Evolutionary conservation across 2,888 invertebrate genomes (phyloP), one percentile per base, ranked within the genome.

Genomic region (Cephus pygmeus): DNA sequence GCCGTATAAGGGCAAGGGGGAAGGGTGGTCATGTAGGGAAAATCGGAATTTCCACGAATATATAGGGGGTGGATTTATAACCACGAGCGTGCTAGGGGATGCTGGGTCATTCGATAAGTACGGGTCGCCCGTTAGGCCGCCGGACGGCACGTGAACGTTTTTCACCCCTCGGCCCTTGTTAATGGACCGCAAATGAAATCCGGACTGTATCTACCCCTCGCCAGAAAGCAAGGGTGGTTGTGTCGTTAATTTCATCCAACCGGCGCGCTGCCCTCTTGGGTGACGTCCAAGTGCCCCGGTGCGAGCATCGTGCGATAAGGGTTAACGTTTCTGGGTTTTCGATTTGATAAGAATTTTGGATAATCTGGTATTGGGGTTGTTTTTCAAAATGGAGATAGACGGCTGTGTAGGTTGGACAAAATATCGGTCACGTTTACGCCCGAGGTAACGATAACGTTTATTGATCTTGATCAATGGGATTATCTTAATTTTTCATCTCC

Each of bases 121-220:
- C 23, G 40, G 40, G 40, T 56, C 23, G 40, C 40, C 23, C 4
- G 40, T 23, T 56, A 23, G 23, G 23, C 6, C 9, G 40, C 40
- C 9, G 40, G 40, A 9, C 15, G 40, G 6, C 40, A 56, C 40
- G 40, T 56, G 40, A 56, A 56, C 40, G 40, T 56, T 56, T 56
- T 56, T 23, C 40, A 9, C 40, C 40, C 71, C 15, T 71, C 12
- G 12, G 71, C 0, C 4, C 33, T 71, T 69, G 23, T 56, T 76
- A 81, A 79, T 76, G 84, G 79, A 76, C 76, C 77, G 73, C 75
- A 69, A 81, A 79, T 76, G 79, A 34, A 77, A 77, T 81, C 80
- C 75, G 79, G 82, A 79, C 73, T 69, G 78, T 33, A 75, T 79
- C 68, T 76, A 76, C 77, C 56, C 73, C 35, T 69, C 1, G 30